These are phyloP conservation scores for Andrena haemorrhoa DNA, from an alignment of 2,888 invertebrate species.

Conservation along the genomic window DNA sequence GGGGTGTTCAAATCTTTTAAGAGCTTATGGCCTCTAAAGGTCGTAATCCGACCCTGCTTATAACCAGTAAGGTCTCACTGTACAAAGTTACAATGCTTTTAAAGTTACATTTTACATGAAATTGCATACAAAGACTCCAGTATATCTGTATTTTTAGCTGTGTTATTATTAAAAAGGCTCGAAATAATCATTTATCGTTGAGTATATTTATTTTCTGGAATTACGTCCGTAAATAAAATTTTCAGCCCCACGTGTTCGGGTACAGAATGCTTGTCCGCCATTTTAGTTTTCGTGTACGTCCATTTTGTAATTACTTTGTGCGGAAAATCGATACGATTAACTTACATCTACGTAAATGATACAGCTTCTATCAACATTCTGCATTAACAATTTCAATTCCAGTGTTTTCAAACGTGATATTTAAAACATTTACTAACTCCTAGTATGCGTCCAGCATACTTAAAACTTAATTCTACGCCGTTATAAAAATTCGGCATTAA, in stretches of 20 bases:
- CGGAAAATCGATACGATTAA: slow-evolving; percentile 34
- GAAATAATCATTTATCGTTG: neutral
- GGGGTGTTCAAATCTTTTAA: too few species aligned
- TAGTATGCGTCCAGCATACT: too few species aligned
- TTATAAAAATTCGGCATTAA: neutral
- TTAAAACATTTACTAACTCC: too few species aligned
- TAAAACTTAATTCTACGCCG: neutral
- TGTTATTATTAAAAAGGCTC: neutral
- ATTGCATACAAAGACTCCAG: neutral
- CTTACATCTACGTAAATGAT: neutral
- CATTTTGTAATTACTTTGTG: slow-evolving; percentile 35
- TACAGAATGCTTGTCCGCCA: slow-evolving; percentile 16
- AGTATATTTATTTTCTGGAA: neutral
- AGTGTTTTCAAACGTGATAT: neutral
- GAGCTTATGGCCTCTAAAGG: too few species aligned
- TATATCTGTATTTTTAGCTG: neutral
- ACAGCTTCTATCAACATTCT: neutral
- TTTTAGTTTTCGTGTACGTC: slow-evolving; percentile 27
- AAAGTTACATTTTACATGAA: neutral
- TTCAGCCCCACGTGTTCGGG: slow-evolving; percentile 29
- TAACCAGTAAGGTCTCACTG: too few species aligned
- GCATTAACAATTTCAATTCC: neutral
- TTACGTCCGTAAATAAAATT: neutral
- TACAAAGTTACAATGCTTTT: too few species aligned
- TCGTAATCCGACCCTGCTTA: too few species aligned